Evolutionary conservation across 2,797 vertebrate genomes (phyloP).

Genomic region (Galagoides demidoff): DNA sequence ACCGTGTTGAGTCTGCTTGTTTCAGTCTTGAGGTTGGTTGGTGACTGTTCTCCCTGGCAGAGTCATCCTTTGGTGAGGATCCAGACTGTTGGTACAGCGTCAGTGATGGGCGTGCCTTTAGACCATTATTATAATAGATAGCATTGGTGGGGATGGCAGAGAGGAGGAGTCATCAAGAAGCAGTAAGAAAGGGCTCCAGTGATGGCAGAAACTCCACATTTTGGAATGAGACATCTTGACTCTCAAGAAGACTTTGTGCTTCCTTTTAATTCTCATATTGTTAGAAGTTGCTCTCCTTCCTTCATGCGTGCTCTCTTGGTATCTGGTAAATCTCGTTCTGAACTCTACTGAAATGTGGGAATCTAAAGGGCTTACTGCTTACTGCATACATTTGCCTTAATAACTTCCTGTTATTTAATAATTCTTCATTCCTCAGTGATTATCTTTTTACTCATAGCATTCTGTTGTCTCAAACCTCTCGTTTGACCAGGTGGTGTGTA

Average conservation of each 20-base stretch:
- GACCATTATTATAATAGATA: not conserved
- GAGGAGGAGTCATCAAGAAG: not conserved
- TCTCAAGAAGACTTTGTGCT: not conserved
- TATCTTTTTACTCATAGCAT: conserved; percentile 78
- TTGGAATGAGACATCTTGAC: not conserved
- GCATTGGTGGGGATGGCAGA: not conserved
- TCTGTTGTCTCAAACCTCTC: conserved; percentile 76
- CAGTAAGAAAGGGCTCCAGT: not conserved
- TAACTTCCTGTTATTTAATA: conserved; percentile 63
- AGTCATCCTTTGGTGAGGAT: not conserved
- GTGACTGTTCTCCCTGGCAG: fast-evolving
- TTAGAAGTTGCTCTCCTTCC: not conserved
- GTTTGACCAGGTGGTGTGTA: conserved; percentile 69
- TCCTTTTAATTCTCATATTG: not conserved
- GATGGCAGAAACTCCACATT: not conserved
- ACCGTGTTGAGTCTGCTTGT: not conserved
- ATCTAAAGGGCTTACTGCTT: conserved; percentile 72
- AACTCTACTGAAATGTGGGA: conserved; percentile 62
- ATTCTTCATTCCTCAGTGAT: conserved; percentile 79
- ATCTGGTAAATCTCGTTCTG: conserved; percentile 64
- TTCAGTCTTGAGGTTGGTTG: not conserved
- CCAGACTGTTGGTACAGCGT: fast-evolving
- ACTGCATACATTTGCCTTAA: conserved; percentile 2
- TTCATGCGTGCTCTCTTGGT: not conserved
- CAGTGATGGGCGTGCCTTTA: not conserved